These are phyloP conservation scores for Squalus acanthias DNA, from an alignment of 2,797 vertebrate species.

Conservation along the genomic window DNA sequence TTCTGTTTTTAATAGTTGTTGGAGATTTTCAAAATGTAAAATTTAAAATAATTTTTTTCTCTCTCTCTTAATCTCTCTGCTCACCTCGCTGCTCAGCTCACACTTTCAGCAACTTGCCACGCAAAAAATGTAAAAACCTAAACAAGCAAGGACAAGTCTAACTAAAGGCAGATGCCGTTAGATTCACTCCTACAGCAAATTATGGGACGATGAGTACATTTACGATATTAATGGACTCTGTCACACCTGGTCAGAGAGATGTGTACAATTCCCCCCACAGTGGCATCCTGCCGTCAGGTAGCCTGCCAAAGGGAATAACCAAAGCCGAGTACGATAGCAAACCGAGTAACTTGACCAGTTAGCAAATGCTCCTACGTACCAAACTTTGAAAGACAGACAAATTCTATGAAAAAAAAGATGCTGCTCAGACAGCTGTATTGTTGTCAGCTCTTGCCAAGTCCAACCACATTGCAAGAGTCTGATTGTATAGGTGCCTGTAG, in stretches of 20 bases:
- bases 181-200: background rate
- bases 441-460: background rate
- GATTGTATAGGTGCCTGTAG: background rate
- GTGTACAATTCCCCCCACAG: background rate
- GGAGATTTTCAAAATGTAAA: too few species aligned
- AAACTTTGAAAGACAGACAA: background rate
- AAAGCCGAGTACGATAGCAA: background rate
- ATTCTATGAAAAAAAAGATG: background rate
- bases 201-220: background rate
- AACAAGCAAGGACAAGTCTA: too few species aligned
- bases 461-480: background rate
- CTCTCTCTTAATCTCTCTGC: too few species aligned
- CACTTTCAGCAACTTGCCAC: background rate
- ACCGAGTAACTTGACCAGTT: background rate
- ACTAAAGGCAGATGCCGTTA: too few species aligned
- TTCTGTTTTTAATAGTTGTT: too few species aligned
- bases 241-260: too few species aligned
- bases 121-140: too few species aligned
- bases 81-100: background rate
- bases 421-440: background rate
- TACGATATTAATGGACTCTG: background rate
- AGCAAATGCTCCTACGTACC: background rate
- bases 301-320: background rate
- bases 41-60: too few species aligned
- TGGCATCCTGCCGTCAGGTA: background rate